Percentiles rank a stretch among this genome's conserved stretches.
Conservation (phyloP, 2,797 vertebrate species). For the Otus scops region DNA sequence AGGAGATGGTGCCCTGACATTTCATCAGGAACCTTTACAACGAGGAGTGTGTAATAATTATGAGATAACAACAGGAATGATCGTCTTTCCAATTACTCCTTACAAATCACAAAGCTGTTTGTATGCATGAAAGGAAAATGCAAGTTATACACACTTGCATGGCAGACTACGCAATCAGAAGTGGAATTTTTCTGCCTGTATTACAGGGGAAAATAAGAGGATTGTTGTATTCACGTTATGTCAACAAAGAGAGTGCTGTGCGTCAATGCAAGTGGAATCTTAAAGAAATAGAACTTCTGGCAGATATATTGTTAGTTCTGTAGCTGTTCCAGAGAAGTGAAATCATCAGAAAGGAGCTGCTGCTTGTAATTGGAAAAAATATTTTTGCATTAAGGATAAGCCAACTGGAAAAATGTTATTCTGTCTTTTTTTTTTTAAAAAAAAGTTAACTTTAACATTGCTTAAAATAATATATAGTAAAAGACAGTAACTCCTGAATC, state of each 20-base stretch:
- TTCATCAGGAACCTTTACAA: background rate
- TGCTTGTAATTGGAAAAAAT: background rate
- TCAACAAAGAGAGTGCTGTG: background rate
- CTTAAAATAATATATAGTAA: background rate
- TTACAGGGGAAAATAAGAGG: background rate
- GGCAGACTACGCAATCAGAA: background rate
- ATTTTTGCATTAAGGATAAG: background rate
- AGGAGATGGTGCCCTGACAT: background rate
- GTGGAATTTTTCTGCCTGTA: background rate
- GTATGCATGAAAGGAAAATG: background rate
- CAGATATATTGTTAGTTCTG: background rate
- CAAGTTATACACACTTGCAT: background rate
- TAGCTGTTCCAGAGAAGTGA: background rate
- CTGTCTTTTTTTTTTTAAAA: background rate
- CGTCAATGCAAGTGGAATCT: background rate
- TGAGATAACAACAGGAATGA: background rate
- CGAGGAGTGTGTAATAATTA: background rate
- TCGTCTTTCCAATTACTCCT: background rate
- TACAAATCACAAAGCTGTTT: background rate
- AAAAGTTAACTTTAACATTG: background rate
- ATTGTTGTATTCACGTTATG: background rate
- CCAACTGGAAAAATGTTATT: background rate
- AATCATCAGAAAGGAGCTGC: background rate
- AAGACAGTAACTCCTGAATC: background rate
- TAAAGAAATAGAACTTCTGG: background rate